Conservation (phyloP, 2,797 vertebrate genomes). For the Alauda arvensis region DNA sequence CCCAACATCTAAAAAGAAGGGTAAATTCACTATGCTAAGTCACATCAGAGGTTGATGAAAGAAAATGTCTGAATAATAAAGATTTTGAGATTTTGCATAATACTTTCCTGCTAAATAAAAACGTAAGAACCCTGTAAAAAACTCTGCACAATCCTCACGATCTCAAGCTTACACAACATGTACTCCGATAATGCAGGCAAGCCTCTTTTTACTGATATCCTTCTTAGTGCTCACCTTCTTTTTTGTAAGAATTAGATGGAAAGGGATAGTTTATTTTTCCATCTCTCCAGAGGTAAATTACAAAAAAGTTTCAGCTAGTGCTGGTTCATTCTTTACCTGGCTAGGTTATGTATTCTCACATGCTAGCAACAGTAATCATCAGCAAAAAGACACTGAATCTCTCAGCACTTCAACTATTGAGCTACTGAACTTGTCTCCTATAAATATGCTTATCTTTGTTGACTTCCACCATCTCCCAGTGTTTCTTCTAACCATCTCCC, state of each 20-base stretch:
- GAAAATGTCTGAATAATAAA: not conserved
- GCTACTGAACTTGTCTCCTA: not conserved
- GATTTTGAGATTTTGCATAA: not conserved
- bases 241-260: not conserved
- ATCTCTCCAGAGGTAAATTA: not conserved
- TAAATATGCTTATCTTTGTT: not conserved
- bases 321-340: not conserved
- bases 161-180: not conserved
- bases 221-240: not conserved
- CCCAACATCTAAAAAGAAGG: not conserved
- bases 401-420: not conserved
- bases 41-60: not conserved
- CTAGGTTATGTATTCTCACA: not conserved
- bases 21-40: not conserved
- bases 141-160: not conserved
- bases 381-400: not conserved
- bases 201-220: not conserved
- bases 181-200: not conserved
- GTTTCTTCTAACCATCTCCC: not conserved
- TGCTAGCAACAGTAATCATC: not conserved
- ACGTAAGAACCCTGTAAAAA: not conserved
- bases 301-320: not conserved
- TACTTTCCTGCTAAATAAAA: not conserved
- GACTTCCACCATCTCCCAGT: not conserved
- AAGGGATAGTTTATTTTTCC: not conserved